Conservation (phyloP, 2,888 invertebrate genomes). For the Deilephila elpenor region DNA sequence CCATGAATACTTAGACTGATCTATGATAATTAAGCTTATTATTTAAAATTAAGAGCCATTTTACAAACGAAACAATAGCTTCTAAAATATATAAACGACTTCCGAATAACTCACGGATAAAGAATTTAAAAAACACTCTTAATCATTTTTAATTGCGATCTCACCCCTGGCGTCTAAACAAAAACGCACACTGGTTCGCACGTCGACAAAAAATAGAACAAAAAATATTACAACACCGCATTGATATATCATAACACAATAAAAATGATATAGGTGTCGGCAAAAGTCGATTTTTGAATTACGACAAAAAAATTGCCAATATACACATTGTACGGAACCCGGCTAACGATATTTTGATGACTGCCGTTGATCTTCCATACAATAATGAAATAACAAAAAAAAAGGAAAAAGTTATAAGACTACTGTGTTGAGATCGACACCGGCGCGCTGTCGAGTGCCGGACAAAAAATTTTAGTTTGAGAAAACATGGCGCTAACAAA, state of each 20-base stretch:
- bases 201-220: conserved; percentile 38
- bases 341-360: conserved; percentile 82
- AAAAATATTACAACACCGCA: conserved; percentile 52
- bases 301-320: conserved; percentile 78
- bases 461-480: conserved; percentile 28
- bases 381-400: conserved; percentile 76
- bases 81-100: too few relatives aligned
- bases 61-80: too few relatives aligned
- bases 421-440: conserved; percentile 50
- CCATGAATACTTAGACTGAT: too few relatives aligned
- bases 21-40: too few relatives aligned
- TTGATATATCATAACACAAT: conserved; percentile 60
- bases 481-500: conserved; percentile 43
- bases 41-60: too few relatives aligned
- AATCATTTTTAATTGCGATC: conserved; percentile 52
- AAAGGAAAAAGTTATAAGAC: conserved; percentile 56
- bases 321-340: conserved; percentile 62
- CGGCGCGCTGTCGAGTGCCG: conserved; percentile 41
- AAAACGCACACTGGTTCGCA: conserved; percentile 52
- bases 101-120: neutral
- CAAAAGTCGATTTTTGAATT: conserved; percentile 69
- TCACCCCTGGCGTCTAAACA: conserved; percentile 37
- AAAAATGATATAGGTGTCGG: conserved; percentile 54
- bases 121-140: conserved; percentile 38
- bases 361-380: conserved; percentile 58